phyloP scores from a whole-genome alignment of 2,797 vertebrate species.

The Parauchenoglanis punctatus region DNA sequence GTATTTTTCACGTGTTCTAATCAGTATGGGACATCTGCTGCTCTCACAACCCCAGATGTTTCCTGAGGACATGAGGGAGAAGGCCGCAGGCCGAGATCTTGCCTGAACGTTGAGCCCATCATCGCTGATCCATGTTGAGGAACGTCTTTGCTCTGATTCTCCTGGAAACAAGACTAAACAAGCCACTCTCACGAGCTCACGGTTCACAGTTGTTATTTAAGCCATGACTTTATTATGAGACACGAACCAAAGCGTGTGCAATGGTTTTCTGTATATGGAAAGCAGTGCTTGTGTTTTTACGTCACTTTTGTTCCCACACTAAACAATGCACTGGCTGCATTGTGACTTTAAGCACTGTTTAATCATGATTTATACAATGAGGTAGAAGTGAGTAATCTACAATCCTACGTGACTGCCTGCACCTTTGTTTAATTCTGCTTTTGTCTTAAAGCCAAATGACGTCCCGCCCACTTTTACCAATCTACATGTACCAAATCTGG shows the following conservation, averaged over 20 bases:
- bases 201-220: slow-evolving; percentile 60
- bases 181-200: slow-evolving; percentile 9
- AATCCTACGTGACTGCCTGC: slow-evolving; percentile 68
- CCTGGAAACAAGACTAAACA: slow-evolving; percentile 72
- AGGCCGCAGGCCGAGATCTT: slow-evolving; percentile 61
- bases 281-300: not conserved
- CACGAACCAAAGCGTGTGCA: slow-evolving; percentile 22
- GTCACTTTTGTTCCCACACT: not conserved
- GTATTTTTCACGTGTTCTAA: slow-evolving; percentile 64
- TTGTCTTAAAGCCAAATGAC: slow-evolving; percentile 60
- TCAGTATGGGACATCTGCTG: slow-evolving; percentile 81
- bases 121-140: slow-evolving; percentile 64
- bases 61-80: slow-evolving; percentile 76
- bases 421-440: slow-evolving; percentile 46
- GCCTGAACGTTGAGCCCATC: slow-evolving; percentile 62
- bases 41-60: slow-evolving; percentile 81
- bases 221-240: not conserved
- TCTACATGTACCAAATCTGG: slow-evolving; percentile 39
- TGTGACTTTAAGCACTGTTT: not conserved
- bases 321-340: not conserved
- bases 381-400: slow-evolving; percentile 52
- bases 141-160: slow-evolving; percentile 73
- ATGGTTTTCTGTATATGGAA: not conserved
- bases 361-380: slow-evolving; percentile 40
- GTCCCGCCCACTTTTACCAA: not conserved